phyloP scores from a whole-genome alignment of 2,113 vertebrate genomes.

The Elephas maximus region DNA sequence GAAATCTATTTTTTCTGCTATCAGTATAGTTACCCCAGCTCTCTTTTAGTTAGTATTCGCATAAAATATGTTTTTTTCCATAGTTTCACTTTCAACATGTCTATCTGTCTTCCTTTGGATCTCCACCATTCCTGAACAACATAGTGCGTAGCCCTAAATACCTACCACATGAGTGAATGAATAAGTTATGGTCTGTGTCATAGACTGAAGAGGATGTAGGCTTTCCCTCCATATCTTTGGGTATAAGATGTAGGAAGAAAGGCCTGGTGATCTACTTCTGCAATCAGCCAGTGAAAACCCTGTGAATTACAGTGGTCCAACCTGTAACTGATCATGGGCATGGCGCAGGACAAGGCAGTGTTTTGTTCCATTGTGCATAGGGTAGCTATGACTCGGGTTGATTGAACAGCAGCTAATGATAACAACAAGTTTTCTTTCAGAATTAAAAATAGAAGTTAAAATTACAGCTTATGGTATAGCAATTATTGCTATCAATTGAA shows the following conservation, averaged over 20 bases:
- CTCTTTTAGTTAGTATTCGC: neutral
- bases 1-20: neutral
- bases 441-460: constrained; percentile 1
- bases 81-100: neutral
- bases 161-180: neutral
- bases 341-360: neutral
- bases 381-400: neutral
- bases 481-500: constrained; percentile 22
- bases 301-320: neutral
- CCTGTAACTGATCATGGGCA: neutral
- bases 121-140: neutral
- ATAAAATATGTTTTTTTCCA: neutral
- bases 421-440: neutral
- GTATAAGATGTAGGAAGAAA: neutral
- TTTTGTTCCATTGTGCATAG: neutral
- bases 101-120: neutral
- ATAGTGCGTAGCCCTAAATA: neutral
- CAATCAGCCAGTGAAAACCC: neutral
- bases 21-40: neutral
- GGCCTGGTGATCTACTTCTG: neutral
- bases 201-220: neutral
- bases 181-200: neutral
- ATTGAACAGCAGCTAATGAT: neutral
- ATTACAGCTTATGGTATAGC: neutral
- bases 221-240: neutral